Evolutionary conservation across 2,888 invertebrate genomes (phyloP).

Genomic region (Xylota sylvarum): DNA sequence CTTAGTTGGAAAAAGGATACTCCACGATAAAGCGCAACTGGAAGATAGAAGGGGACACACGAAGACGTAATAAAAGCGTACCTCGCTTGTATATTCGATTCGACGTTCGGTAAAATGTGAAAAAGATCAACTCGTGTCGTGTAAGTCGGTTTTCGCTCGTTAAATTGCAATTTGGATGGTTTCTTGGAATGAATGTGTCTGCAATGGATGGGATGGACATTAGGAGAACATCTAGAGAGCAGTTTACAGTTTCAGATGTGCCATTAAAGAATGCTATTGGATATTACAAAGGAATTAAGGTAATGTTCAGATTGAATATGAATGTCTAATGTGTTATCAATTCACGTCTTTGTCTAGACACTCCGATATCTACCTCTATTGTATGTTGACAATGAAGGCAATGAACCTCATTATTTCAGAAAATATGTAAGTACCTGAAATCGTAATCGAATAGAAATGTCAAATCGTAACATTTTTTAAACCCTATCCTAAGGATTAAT

Average conservation of each 20-base stretch:
- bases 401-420: too few relatives aligned
- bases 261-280: not conserved
- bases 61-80: slow-evolving; percentile 10
- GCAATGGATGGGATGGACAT: slow-evolving; percentile 27
- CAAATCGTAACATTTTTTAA: too few relatives aligned
- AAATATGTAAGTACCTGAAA: too few relatives aligned
- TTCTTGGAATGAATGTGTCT: slow-evolving; percentile 40
- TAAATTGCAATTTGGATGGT: slow-evolving; percentile 50
- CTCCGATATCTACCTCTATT: too few relatives aligned
- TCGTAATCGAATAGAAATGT: too few relatives aligned
- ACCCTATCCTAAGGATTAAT: too few relatives aligned
- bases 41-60: slow-evolving; percentile 19
- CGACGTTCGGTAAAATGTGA: slow-evolving; percentile 33
- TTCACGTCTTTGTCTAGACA: not conserved
- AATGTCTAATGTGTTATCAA: slow-evolving; percentile 14
- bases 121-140: slow-evolving; percentile 37
- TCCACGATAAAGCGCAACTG: slow-evolving; percentile 59
- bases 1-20: slow-evolving; percentile 7
- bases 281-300: not conserved
- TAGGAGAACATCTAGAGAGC: not conserved
- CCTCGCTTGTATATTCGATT: slow-evolving; percentile 18
- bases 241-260: slow-evolving; percentile 7
- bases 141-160: slow-evolving; percentile 43
- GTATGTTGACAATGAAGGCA: too few relatives aligned
- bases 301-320: slow-evolving; percentile 34